Evolutionary conservation across 2,797 vertebrate species (phyloP).

Genomic region (Aplochiton taeniatus): DNA sequence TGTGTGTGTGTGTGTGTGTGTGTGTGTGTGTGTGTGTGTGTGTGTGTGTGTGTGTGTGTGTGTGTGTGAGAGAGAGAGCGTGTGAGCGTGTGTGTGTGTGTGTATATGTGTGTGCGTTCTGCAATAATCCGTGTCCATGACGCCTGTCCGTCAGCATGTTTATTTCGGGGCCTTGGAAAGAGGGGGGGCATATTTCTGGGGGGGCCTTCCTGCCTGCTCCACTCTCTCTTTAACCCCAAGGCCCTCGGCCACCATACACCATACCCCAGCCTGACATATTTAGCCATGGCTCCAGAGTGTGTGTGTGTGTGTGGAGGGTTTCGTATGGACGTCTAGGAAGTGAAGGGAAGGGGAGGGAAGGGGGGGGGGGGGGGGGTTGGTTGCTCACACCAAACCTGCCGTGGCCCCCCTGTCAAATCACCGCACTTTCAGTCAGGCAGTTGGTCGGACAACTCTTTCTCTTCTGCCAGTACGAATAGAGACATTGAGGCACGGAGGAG

Average conservation of each 20-base stretch:
- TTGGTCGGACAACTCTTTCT: too few species aligned
- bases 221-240: constrained; percentile 18
- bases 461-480: too few species aligned
- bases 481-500: too few species aligned
- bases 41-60: background rate
- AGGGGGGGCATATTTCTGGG: constrained; percentile 2
- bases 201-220: constrained; percentile 17
- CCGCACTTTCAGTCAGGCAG: background rate
- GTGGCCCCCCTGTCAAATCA: constrained; percentile 40
- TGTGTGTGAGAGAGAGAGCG: background rate
- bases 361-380: constrained; percentile 13
- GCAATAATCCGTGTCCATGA: constrained; percentile 33
- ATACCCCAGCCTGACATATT: constrained; percentile 46
- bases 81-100: background rate
- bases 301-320: constrained; percentile 19
- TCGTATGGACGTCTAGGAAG: too few species aligned
- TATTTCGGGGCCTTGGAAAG: constrained; percentile 46
- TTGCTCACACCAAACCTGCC: too few species aligned
- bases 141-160: constrained; percentile 23
- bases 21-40: background rate
- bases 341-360: too few species aligned
- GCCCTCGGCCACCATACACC: constrained; percentile 17
- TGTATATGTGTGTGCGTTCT: background rate
- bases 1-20: background rate
- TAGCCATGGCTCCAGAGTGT: constrained; percentile 48